phyloP scores from a whole-genome alignment of 2,888 invertebrate species.

The Xanthia togata region DNA sequence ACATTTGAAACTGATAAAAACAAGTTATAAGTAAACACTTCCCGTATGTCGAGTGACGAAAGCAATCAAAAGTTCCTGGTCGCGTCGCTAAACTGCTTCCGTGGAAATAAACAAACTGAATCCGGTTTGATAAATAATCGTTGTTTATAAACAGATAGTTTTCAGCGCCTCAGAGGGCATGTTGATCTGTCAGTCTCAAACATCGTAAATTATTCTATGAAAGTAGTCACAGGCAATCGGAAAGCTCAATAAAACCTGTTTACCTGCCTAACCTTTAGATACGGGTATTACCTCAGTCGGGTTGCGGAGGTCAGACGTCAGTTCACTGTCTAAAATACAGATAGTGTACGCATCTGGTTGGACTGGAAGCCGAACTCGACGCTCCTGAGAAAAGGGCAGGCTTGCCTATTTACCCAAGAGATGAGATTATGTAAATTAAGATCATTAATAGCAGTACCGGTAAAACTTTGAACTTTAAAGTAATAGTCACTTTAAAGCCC shows the following conservation, averaged over 20 bases:
- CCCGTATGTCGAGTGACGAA: conserved; percentile 4
- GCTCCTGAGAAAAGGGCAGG: conserved; percentile 46
- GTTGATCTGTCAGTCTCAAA: conserved; percentile 10
- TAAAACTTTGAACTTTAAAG: conserved; percentile 29
- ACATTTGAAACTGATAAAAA: not conserved
- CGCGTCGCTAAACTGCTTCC: conserved; percentile 4
- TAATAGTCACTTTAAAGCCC: not conserved
- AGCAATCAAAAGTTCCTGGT: not conserved
- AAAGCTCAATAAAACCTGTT: conserved; percentile 53
- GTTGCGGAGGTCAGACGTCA: conserved; percentile 49
- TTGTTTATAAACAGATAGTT: conserved; percentile 4
- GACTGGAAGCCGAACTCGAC: conserved; percentile 33
- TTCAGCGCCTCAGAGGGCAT: not conserved
- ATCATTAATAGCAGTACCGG: not conserved
- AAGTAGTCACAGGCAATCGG: conserved; percentile 49
- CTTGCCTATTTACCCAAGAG: conserved; percentile 19
- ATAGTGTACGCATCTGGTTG: conserved; percentile 43
- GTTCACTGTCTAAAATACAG: conserved; percentile 49
- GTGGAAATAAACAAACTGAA: conserved; percentile 5
- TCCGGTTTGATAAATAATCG: not conserved
- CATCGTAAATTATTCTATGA: conserved; percentile 51
- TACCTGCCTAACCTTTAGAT: conserved; percentile 51
- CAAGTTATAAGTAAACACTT: not conserved
- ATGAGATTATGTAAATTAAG: conserved; percentile 43
- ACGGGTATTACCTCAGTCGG: conserved; percentile 35